Conservation (phyloP, 2,113 vertebrate genomes). For the Nothoprocta pentlandii region DNA sequence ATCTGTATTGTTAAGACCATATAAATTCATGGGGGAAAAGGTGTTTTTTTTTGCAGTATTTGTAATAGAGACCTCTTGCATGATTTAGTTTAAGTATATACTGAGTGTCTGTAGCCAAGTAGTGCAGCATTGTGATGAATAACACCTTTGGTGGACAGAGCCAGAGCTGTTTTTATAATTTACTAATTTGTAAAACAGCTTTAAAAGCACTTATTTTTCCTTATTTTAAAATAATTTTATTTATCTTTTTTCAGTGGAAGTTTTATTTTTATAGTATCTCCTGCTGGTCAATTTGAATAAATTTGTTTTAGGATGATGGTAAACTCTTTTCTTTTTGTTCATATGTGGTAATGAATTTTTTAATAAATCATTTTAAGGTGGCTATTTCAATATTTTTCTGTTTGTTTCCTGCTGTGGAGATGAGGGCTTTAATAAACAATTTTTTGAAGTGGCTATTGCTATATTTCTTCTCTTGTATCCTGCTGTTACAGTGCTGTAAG, state of each 20-base stretch:
- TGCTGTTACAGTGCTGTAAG: conserved; percentile 62
- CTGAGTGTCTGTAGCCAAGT: accelerated
- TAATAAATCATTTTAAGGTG: conserved; percentile 74
- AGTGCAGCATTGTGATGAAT: background rate
- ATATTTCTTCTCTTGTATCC: conserved; percentile 32
- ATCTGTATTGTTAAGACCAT: background rate
- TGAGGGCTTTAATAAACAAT: conserved; percentile 71
- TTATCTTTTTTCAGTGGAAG: conserved; percentile 31
- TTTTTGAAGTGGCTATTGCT: conserved; percentile 69
- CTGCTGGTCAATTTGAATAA: conserved; percentile 54
- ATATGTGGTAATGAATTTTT: conserved; percentile 51
- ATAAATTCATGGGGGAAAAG: background rate
- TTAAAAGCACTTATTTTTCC: background rate
- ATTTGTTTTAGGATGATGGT: conserved; percentile 63
- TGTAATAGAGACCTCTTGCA: background rate
- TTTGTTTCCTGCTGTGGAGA: conserved; percentile 71
- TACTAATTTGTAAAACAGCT: background rate
- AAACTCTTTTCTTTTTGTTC: conserved; percentile 54
- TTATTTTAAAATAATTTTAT: conserved; percentile 15
- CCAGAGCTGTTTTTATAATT: background rate
- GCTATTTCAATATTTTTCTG: conserved; percentile 56
- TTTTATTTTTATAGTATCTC: conserved; percentile 34
- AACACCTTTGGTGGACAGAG: background rate
- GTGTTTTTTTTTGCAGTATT: background rate
- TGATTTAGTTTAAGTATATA: background rate